Conservation (phyloP, 2,797 vertebrate species). For the Taenioides sp. region DNA sequence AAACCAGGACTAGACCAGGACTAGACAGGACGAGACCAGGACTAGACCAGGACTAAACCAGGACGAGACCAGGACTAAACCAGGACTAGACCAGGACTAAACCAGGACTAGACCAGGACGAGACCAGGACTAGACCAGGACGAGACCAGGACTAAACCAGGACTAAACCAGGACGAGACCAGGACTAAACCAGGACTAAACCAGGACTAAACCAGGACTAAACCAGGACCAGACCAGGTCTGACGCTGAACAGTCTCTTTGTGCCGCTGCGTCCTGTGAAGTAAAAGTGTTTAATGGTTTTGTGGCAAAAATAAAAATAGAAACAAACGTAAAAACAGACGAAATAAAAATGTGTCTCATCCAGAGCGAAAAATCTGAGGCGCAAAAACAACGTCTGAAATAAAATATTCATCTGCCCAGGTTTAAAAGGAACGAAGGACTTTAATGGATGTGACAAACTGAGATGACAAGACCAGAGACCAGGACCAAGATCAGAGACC, state of each 20-base stretch:
- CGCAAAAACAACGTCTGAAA: not conserved
- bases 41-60: not conserved
- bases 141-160: not conserved
- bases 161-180: not conserved
- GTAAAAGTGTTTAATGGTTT: not conserved
- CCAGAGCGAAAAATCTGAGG: not conserved
- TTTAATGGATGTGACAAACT: not conserved
- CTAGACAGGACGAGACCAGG: too few species aligned
- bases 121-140: not conserved
- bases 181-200: not conserved
- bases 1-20: too few species aligned
- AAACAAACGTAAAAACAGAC: not conserved
- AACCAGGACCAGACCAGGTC: not conserved
- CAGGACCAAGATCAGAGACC: not conserved
- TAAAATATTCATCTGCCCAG: not conserved
- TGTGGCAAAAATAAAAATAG: not conserved
- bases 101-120: not conserved
- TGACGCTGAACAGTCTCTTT: too few species aligned
- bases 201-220: too few species aligned
- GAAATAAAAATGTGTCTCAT: not conserved
- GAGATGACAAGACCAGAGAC: not conserved
- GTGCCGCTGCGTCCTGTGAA: too few species aligned
- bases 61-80: not conserved
- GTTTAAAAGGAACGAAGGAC: not conserved
- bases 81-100: not conserved